Evolutionary conservation across 2,888 invertebrate species (phyloP).

Genomic region (Cyclophora punctaria): DNA sequence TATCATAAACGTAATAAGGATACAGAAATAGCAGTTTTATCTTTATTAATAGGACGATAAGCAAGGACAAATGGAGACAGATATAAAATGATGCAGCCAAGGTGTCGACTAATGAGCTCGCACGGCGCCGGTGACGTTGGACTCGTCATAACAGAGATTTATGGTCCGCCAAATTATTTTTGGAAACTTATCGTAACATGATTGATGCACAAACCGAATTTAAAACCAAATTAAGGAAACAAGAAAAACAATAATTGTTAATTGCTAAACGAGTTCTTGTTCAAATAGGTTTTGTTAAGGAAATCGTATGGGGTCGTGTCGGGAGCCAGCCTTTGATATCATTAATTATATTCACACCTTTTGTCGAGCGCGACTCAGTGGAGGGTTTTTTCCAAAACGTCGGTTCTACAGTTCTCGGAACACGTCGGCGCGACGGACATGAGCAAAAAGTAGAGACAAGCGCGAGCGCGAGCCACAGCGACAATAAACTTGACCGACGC

Average conservation of each 20-base stretch:
- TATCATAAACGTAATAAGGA: conserved; percentile 16
- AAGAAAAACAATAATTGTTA: conserved; percentile 14
- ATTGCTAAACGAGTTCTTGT: conserved; percentile 35
- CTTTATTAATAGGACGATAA: conserved; percentile 29
- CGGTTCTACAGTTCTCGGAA: conserved; percentile 66
- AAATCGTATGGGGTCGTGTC: conserved; percentile 19
- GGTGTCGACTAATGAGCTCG: conserved; percentile 32
- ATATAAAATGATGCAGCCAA: conserved; percentile 30
- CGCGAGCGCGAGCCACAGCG: conserved; percentile 50
- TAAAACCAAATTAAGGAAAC: conserved; percentile 3
- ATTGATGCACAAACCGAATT: conserved; percentile 36
- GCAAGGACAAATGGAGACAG: conserved; percentile 30
- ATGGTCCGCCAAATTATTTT: conserved; percentile 40
- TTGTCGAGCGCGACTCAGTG: conserved; percentile 39
- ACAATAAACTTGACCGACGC: conserved; percentile 24
- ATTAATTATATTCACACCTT: conserved; percentile 73
- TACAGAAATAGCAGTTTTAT: conserved; percentile 26
- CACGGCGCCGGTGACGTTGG: too few species aligned
- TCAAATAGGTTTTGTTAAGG: conserved; percentile 35
- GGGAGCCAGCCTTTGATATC: conserved; percentile 61
- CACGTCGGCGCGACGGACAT: conserved; percentile 37
- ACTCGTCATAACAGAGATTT: conserved; percentile 32
- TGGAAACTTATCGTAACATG: conserved; percentile 30
- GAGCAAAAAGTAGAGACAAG: conserved; percentile 47
- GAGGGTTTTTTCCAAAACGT: conserved; percentile 39